These are phyloP conservation scores for Apteryx mantelli DNA, from an alignment of 2,113 vertebrate species.

Conservation along the genomic window DNA sequence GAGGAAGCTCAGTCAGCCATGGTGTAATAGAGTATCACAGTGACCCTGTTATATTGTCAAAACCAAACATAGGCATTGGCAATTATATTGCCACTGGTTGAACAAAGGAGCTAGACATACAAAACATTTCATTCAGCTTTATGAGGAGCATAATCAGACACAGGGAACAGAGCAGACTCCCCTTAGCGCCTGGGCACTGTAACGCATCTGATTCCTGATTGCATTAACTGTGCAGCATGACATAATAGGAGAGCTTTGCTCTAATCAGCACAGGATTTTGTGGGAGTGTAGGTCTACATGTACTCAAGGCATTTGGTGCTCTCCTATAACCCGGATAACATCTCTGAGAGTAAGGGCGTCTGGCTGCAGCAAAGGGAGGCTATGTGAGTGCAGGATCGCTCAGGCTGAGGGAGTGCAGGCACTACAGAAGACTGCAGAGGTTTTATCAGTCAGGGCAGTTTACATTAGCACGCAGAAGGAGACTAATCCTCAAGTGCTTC, in stretches of 20 bases:
- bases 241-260: background rate
- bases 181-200: background rate
- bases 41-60: background rate
- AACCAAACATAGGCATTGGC: background rate
- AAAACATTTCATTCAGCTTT: background rate
- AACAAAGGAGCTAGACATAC: background rate
- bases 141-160: background rate
- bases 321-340: background rate
- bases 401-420: background rate
- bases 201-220: background rate
- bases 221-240: background rate
- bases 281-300: background rate
- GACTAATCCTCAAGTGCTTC: background rate
- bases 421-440: background rate
- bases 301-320: background rate
- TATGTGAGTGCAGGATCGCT: background rate
- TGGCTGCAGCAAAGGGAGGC: background rate
- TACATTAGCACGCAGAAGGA: background rate
- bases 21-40: background rate
- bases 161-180: background rate
- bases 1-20: background rate
- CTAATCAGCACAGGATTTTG: background rate
- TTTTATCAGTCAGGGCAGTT: background rate
- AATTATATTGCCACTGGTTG: background rate
- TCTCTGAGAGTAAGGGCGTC: background rate